Percentiles rank a stretch among this genome's conserved stretches.
Conservation (phyloP, 2,797 vertebrate species). For the Synaphobranchus kaupii region DNA sequence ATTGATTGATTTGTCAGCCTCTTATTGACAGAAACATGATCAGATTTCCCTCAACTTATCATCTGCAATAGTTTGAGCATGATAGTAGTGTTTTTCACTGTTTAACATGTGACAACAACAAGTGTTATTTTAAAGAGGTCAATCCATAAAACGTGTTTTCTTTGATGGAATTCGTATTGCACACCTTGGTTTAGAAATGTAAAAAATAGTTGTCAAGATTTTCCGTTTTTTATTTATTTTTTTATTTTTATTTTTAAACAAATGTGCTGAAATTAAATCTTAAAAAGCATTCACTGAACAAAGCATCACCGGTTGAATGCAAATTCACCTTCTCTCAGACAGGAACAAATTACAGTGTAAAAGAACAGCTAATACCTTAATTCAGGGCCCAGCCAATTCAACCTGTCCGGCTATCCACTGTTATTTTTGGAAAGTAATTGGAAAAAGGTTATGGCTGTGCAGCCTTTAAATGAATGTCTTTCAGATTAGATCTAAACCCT, state of each 20-base stretch:
- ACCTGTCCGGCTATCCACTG: background rate
- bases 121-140: background rate
- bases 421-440: background rate
- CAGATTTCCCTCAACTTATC: background rate
- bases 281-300: background rate
- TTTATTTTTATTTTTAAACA: background rate
- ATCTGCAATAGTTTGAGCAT: background rate
- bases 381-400: background rate
- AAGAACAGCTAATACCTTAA: background rate
- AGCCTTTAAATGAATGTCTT: background rate
- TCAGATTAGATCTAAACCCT: background rate
- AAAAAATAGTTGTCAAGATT: background rate
- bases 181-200: background rate
- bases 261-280: background rate
- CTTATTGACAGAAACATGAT: background rate
- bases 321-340: background rate
- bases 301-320: background rate
- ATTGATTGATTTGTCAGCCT: background rate
- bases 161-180: background rate
- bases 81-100: background rate
- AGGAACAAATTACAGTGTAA: background rate
- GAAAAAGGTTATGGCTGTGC: background rate
- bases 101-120: background rate
- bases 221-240: background rate
- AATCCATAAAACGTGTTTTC: background rate